Base-by-base conservation (phyloP, 2,888 invertebrate genomes). In the Leptopterna dolabrata region DNA sequence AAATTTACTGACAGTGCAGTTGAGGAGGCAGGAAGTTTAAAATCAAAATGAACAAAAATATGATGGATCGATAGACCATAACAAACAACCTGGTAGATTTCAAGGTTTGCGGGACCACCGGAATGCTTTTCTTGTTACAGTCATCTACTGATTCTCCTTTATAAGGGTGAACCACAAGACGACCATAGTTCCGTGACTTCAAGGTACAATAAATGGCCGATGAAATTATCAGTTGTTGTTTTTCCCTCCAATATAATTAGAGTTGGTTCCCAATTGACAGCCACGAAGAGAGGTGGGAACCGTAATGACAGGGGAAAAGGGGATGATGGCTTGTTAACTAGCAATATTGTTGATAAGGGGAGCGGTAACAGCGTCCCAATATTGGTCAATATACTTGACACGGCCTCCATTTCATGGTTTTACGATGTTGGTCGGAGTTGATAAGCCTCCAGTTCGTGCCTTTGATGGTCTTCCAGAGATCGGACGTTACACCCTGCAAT, bases 361-460 rank as follows among this genome's bases (percentile, higher is more conserved):
- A 45, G 45, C 78, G 78, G 78, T 45, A 63, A 63, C 27, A 63
- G 63, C 78, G 78, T 45, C 78, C 78, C 45, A 78, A 78, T 78
- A 70, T 83, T 83, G 83, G 83, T 83, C 83, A 83, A 83, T 83
- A 83, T 83, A 63, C 70, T 83, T 47, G 83, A 41, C 83, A 70
- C 70, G 16, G 63, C 70, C 43, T 45, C 70, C 83, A 83, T 70
- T 83, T 70, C 43, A 16, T 63, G 83, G 83, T 83, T 83, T 83
- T 83, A 83, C 70, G 83, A 83, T 70, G 63, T 41, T 70, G 70
- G 63, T 70, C 29, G 19, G 27, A 83, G 83, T 83, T 83, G 83
- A 83, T 83, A 83, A 83, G 83, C 83, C 55, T 83, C 41, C 70
- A 70, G 83, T 83, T 83, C 83, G 83, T 83, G 83, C 83, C 43